Evolutionary conservation across 2,113 vertebrate genomes (phyloP), one percentile per base, ranked within the genome.

Genomic region (Tyto alba): DNA sequence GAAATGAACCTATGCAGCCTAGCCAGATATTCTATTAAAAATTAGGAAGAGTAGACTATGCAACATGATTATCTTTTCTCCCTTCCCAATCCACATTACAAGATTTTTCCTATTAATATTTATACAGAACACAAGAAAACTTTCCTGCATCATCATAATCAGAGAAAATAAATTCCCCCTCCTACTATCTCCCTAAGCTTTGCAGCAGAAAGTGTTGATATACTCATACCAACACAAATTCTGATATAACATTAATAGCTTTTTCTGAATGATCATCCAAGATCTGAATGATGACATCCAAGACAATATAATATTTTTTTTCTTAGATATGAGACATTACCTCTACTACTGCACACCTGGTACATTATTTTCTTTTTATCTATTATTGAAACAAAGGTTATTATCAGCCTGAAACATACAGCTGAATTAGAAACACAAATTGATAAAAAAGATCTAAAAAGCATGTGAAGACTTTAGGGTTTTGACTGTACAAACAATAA

Each of bases 361-460:
- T 78, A 81, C 57, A 59, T 88, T 21, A 78, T 85, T 96, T 95
- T 78, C n/a, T 91, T 89, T 93, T 96, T 79, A 89, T 62, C 91
- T 96, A 16, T 92, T 96, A 92, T 34, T 94, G 89, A 95, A 97
- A 96, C 73, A 94, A 85, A 89, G 74, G 38, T 88, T 91, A 91
- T 96, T 96, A 97, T 93, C 83, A 94, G 67, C 47, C 38, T 85
- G 71, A 94, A 94, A 93, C 69, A 93, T n/a, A 84, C 40, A 92
- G 63, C 41, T 2, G 9, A 91, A 94, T 89, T 89, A 89, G 56
- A 95, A 95, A 87, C 57, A 85, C 6, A 56, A 66, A 90, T 89
- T 10, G 3, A 93, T 89, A 79, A 60, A 83, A 93, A 63, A 32
- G 56, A 86, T 75, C 43, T 87, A 40, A 93, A 90, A 94, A 69